Evolutionary conservation across 2,797 vertebrate genomes (phyloP), one percentile per base, ranked within the genome.

Genomic region (Poeciliopsis turneri): DNA sequence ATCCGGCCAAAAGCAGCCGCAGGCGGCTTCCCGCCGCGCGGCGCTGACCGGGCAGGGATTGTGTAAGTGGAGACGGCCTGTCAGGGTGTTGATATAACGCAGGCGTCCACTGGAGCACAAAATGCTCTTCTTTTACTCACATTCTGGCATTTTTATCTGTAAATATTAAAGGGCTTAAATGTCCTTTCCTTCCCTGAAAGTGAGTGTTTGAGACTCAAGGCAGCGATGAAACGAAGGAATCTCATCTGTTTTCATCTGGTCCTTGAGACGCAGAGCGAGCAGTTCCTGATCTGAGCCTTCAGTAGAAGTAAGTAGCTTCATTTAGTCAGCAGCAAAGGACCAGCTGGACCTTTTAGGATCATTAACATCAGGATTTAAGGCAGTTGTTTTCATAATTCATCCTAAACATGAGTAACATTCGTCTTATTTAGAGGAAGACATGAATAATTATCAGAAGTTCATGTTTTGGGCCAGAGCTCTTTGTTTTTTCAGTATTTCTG

Each of bases 41-140:
- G 53, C 72, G 23, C 74, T 75, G 81, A 64, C 84, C 79, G 36
- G 68, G 59, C 53, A 82, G 78, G 77, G 80, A 68, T 75, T 79
- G 77, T 77, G 82, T 84, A 86, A 93, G 84, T 78, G 75, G 81
- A 90, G 86, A 88, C 46, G 41, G 33, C 76, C 80, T 74, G 74
- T 80, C 75, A 82, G 80, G 69, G 74, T 68, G 64, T 76, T 83
- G 76, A 79, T 84, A 77, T 66, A 90, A 87, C 74, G 82, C 64
- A 79, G 30, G 33, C 47, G 76, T 89, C 59, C 68, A 28, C 78
- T 30, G n/a, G 51, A 28, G 30, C 23, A 11, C n/a, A 47, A 55
- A 45, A n/a, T 41, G 9, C 53, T 11, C 51, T 76, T 77, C 23
- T 57, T 13, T 69, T 82, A 77, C 59, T 66, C 41, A 45, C 75